Percentiles rank a stretch among this genome's conserved stretches.
phyloP scores from a whole-genome alignment of 2,113 vertebrate genomes.

The Saimiri boliviensis region DNA sequence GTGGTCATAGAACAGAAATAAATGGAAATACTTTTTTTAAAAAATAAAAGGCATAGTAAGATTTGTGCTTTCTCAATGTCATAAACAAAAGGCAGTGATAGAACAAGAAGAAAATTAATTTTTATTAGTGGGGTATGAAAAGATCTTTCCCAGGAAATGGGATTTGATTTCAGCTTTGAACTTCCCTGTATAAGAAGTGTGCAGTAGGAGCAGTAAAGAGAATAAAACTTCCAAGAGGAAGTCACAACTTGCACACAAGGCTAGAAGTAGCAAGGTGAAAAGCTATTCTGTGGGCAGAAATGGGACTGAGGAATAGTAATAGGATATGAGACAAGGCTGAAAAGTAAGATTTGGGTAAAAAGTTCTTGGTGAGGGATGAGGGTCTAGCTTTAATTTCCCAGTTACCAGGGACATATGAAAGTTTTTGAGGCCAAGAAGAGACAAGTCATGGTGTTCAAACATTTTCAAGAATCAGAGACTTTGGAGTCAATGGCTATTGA shows the following conservation, averaged over 20 bases:
- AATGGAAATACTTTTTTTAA: not conserved
- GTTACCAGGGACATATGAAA: not conserved
- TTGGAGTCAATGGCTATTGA: not conserved
- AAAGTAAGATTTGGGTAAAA: not conserved
- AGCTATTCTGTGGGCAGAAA: not conserved
- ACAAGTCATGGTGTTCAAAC: not conserved
- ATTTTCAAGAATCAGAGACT: not conserved
- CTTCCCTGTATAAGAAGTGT: not conserved
- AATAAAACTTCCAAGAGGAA: not conserved
- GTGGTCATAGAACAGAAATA: not conserved
- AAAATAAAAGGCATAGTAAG: not conserved
- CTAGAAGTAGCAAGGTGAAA: not conserved
- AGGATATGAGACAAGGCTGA: not conserved
- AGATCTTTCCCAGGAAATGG: not conserved
- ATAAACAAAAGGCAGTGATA: not conserved
- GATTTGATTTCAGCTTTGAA: not conserved
- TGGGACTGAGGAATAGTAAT: not conserved
- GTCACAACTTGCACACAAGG: not conserved
- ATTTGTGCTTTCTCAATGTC: not conserved
- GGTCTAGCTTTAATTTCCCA: slow-evolving; percentile 3
- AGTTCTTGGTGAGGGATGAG: not conserved
- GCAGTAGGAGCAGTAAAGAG: not conserved
- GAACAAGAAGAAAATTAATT: not conserved
- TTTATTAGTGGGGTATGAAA: not conserved
- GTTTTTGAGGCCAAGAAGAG: not conserved